Conservation (phyloP, 2,888 invertebrate species). For the Pecten maximus region DNA sequence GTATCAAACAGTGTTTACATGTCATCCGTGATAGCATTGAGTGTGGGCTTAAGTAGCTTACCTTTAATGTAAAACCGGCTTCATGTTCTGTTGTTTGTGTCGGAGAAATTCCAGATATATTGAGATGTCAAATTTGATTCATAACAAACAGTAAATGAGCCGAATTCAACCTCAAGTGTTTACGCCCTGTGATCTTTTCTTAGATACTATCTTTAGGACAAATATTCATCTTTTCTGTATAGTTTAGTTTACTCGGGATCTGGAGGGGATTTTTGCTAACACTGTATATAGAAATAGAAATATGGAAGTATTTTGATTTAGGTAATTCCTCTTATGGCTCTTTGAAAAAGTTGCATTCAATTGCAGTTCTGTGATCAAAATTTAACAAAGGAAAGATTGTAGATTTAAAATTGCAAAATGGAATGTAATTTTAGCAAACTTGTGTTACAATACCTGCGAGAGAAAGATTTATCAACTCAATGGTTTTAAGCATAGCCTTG, state of each 20-base stretch:
- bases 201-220: not conserved
- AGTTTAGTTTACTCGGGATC: not conserved
- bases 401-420: not conserved
- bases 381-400: not conserved
- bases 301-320: not conserved
- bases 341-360: not conserved
- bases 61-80: not conserved
- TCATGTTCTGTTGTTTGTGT: not conserved
- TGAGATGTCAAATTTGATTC: constrained; percentile 29
- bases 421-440: not conserved
- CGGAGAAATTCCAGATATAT: constrained; percentile 7
- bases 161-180: not conserved
- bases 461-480: not conserved
- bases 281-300: not conserved
- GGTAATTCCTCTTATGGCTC: not conserved
- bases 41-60: not conserved
- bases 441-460: not conserved
- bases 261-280: not conserved
- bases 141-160: constrained; percentile 3
- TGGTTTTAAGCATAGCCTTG: not conserved
- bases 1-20: not conserved
- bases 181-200: not conserved
- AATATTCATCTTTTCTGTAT: not conserved
- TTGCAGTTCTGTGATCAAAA: not conserved
- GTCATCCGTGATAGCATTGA: constrained; percentile 9